Conservation (phyloP, 2,797 vertebrate genomes). For the Smutsia gigantea region DNA sequence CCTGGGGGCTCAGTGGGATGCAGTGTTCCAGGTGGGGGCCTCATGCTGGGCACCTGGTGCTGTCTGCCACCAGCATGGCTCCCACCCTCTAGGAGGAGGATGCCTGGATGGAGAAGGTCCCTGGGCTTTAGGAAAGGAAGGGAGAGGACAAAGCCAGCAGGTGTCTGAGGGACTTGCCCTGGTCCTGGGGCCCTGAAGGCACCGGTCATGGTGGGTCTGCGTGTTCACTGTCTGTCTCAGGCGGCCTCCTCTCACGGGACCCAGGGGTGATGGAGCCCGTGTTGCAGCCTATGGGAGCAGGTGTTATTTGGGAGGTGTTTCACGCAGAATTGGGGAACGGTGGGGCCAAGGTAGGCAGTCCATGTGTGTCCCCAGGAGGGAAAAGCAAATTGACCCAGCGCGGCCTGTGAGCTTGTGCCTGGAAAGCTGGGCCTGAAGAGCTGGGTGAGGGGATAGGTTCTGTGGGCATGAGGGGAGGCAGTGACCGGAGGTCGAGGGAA, state of each 20-base stretch:
- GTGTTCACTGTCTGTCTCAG: accelerated
- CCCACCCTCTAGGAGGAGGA: constrained; percentile 91
- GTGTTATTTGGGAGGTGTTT: not conserved
- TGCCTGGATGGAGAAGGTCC: not conserved
- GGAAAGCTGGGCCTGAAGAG: too few species aligned
- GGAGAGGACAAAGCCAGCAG: too few species aligned
- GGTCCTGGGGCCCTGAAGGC: too few species aligned
- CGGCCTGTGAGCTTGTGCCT: not conserved
- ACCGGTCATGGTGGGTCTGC: not conserved
- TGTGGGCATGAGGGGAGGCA: not conserved
- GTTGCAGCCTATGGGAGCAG: not conserved
- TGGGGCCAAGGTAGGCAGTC: not conserved
- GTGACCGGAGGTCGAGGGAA: accelerated
- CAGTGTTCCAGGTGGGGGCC: not conserved
- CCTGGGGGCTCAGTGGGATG: not conserved
- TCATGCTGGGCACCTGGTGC: not conserved
- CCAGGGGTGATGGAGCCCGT: not conserved
- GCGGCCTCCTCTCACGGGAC: not conserved
- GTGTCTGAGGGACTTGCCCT: not conserved
- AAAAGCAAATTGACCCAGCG: not conserved
- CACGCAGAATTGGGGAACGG: not conserved
- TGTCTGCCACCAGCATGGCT: not conserved
- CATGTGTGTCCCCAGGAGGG: not conserved
- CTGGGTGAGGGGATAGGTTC: not conserved
- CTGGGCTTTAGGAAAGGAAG: not conserved